Percentiles rank a stretch among this genome's conserved stretches.
These are phyloP conservation scores for Andrena trimmerana DNA, from an alignment of 2,888 invertebrate genomes.

Conservation along the genomic window DNA sequence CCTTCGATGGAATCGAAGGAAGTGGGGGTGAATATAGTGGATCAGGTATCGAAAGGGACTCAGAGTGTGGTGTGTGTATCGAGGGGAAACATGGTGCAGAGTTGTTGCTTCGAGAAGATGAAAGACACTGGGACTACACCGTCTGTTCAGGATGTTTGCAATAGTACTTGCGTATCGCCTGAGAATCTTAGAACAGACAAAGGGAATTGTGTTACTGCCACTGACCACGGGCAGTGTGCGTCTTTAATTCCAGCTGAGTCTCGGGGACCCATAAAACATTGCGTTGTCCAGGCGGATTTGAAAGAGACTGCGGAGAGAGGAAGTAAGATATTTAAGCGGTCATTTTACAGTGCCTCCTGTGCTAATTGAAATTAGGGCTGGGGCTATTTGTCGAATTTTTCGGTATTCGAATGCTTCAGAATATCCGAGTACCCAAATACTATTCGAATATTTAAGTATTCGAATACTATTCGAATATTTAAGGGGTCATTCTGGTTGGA, in stretches of 20 bases:
- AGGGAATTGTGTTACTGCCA: conserved; percentile 47
- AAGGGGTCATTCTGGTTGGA: too few relatives aligned
- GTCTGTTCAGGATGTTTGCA: conserved; percentile 9
- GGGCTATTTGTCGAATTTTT: too few relatives aligned
- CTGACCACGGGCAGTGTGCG: conserved; percentile 48
- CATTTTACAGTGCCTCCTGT: not conserved
- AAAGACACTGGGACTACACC: conserved; percentile 25
- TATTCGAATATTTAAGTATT: too few relatives aligned
- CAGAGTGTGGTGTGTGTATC: conserved; percentile 39
- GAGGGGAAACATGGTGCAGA: conserved; percentile 7
- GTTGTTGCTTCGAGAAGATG: not conserved
- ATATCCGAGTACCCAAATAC: too few relatives aligned
- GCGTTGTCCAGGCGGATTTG: not conserved
- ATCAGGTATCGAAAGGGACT: conserved; percentile 29
- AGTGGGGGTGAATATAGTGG: conserved; percentile 20
- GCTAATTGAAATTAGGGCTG: not conserved
- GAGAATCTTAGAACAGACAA: not conserved
- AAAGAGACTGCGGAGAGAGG: not conserved
- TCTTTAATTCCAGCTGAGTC: conserved; percentile 32
- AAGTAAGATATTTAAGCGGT: conserved; percentile 17
- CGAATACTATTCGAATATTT: too few relatives aligned
- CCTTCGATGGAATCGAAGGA: conserved; percentile 9
- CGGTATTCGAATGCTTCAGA: too few relatives aligned
- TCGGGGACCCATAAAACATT: conserved; percentile 4
- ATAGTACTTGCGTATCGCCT: conserved; percentile 9